Conservation (phyloP, 2,797 vertebrate genomes). For the Petrocephalus schoutedeni region DNA sequence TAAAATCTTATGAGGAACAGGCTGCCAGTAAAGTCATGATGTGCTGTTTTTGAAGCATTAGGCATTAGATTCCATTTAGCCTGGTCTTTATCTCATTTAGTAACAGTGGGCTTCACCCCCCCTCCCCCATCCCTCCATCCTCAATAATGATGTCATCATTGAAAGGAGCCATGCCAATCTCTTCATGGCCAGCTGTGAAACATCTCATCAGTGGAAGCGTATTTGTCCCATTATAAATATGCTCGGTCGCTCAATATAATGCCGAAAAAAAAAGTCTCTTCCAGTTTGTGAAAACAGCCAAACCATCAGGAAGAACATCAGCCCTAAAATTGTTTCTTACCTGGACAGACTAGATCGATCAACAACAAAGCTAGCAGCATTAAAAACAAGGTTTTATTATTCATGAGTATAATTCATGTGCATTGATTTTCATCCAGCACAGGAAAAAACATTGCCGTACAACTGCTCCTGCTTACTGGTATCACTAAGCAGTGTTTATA, state of each 20-base stretch:
- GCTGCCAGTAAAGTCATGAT: slow-evolving; percentile 15
- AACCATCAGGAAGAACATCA: slow-evolving; percentile 26
- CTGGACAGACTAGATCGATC: slow-evolving; percentile 54
- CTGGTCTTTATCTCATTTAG: neutral
- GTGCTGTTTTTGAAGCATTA: neutral
- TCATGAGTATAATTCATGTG: slow-evolving; percentile 17
- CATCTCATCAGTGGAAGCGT: neutral
- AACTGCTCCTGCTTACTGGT: neutral
- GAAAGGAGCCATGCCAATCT: neutral
- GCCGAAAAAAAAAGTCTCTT: neutral
- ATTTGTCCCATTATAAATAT: neutral
- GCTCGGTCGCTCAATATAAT: neutral
- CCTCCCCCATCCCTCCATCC: neutral
- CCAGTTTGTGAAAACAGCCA: neutral
- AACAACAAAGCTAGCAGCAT: slow-evolving; percentile 49
- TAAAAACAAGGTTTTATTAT: slow-evolving; percentile 55
- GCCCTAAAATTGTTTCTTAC: slow-evolving; percentile 69
- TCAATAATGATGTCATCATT: slow-evolving; percentile 1
- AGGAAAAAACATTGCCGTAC: neutral
- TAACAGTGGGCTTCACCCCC: neutral
- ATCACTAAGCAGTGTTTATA: neutral
- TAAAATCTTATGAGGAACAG: slow-evolving; percentile 24
- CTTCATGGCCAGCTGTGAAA: neutral
- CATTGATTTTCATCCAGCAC: slow-evolving; percentile 4
- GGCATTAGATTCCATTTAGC: neutral